phyloP scores from a whole-genome alignment of 2,888 invertebrate species.

The Trissoscelio sp. region DNA sequence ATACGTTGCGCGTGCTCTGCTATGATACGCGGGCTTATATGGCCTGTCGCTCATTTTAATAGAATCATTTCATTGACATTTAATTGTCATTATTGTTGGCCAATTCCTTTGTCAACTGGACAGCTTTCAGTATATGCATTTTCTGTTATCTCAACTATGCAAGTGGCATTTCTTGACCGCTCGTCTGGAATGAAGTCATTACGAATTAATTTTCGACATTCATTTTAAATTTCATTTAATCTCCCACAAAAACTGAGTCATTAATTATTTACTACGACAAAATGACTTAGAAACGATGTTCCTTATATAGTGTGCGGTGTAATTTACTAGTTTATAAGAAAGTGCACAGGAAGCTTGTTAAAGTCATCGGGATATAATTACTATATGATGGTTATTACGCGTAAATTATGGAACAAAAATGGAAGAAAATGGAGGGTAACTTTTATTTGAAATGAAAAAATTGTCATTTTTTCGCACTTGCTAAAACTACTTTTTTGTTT shows the following conservation, averaged over 20 bases:
- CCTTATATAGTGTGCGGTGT: constrained; percentile 18
- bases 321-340: constrained; percentile 38
- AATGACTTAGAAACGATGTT: constrained; percentile 8
- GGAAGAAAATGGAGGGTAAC: too few species aligned
- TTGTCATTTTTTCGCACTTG: too few species aligned
- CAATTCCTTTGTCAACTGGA: constrained; percentile 7
- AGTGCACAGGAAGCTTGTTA: constrained; percentile 14
- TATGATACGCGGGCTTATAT: constrained; percentile 37
- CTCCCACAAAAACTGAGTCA: constrained; percentile 16
- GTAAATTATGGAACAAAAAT: constrained; percentile 6
- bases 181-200: constrained; percentile 23
- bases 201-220: background rate
- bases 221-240: constrained; percentile 21
- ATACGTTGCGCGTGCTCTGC: constrained; percentile 74
- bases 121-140: too few species aligned
- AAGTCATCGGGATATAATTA: constrained; percentile 27
- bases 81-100: constrained; percentile 40
- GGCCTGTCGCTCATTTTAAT: constrained; percentile 43
- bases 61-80: constrained; percentile 52
- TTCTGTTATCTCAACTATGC: background rate
- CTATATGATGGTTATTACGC: constrained; percentile 11
- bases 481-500: background rate
- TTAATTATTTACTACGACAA: background rate
- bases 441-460: too few species aligned
- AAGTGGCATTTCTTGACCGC: background rate